A percentile compares a stretch with the other conserved stretches of the same genome.
Evolutionary conservation across 2,888 invertebrate species (phyloP).

Genomic region (Pyrrhosoma nymphula): DNA sequence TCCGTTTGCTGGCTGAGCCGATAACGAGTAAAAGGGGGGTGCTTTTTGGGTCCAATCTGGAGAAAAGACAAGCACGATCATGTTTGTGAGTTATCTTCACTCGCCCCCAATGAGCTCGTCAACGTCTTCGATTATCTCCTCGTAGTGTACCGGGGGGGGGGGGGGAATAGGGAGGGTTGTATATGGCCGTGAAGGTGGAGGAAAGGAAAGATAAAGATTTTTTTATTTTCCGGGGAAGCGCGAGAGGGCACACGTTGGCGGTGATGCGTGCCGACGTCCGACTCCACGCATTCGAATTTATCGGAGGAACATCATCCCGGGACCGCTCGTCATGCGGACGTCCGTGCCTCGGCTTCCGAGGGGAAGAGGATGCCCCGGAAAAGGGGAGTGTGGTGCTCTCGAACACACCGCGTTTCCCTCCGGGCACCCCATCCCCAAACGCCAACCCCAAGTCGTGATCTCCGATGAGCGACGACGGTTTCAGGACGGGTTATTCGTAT

Average conservation of each 20-base stretch:
- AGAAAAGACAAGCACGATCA: too few relatives aligned
- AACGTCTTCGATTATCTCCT: not conserved
- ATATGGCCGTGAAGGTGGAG: too few relatives aligned
- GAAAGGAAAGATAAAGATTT: too few relatives aligned
- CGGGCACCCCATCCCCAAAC: not conserved
- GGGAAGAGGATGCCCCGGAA: not conserved
- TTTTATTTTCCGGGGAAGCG: not conserved
- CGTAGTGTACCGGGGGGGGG: not conserved
- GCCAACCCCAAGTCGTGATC: not conserved
- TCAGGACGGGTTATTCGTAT: not conserved
- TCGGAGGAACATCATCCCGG: conserved; percentile 36
- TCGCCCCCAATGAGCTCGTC: not conserved
- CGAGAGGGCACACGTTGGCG: not conserved
- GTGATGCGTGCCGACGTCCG: not conserved
- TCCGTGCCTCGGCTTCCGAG: not conserved
- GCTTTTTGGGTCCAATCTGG: too few relatives aligned
- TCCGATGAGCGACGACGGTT: conserved; percentile 32
- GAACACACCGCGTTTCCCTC: not conserved
- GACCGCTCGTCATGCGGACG: not conserved
- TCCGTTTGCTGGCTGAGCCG: too few relatives aligned
- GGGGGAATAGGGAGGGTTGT: not conserved
- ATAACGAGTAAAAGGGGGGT: too few relatives aligned
- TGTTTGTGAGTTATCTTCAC: too few relatives aligned
- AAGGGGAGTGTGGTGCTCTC: not conserved
- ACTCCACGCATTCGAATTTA: conserved; percentile 26